Percentiles rank a stretch among this genome's conserved stretches.
phyloP scores from a whole-genome alignment of 1,140 invertebrate species.

The Psilanteris sp. region DNA sequence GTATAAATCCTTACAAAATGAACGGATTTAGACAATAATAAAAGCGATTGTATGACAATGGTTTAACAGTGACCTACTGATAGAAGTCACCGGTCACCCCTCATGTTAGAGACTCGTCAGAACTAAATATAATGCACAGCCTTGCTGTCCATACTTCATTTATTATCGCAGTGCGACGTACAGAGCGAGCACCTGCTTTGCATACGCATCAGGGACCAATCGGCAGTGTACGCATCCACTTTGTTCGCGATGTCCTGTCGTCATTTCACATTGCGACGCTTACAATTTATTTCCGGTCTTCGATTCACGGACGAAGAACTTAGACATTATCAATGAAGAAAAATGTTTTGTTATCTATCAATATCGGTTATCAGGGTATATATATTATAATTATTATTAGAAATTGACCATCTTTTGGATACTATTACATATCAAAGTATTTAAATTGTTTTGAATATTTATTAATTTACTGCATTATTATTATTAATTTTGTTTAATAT shows the following conservation, averaged over 20 bases:
- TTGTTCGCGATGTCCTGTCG: slow-evolving; percentile 50
- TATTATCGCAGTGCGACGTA: slow-evolving; percentile 65
- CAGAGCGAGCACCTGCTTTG: slow-evolving; percentile 72
- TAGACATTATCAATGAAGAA: slow-evolving; percentile 35
- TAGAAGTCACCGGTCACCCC: slow-evolving; percentile 63
- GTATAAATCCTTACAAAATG: slow-evolving; percentile 21
- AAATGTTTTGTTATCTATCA: no score
- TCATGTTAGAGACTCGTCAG: slow-evolving; percentile 66
- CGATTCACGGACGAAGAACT: slow-evolving; percentile 45
- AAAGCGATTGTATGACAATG: slow-evolving; percentile 75
- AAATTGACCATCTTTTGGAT: no score
- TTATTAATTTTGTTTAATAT: no score
- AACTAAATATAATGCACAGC: slow-evolving; percentile 77
- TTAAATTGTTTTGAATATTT: no score
- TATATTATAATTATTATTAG: not conserved
- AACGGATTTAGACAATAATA: slow-evolving; percentile 67
- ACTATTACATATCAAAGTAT: no score
- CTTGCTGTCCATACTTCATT: slow-evolving; percentile 76
- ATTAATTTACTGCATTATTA: no score
- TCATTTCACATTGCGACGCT: slow-evolving; percentile 29
- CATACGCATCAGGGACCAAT: slow-evolving; percentile 75
- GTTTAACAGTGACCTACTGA: slow-evolving; percentile 76
- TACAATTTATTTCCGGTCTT: slow-evolving; percentile 57
- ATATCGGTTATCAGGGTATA: not conserved
- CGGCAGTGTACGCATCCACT: slow-evolving; percentile 49